Evolutionary conservation across 2,888 invertebrate genomes (phyloP).

Genomic region (Drosophila meridiana): DNA sequence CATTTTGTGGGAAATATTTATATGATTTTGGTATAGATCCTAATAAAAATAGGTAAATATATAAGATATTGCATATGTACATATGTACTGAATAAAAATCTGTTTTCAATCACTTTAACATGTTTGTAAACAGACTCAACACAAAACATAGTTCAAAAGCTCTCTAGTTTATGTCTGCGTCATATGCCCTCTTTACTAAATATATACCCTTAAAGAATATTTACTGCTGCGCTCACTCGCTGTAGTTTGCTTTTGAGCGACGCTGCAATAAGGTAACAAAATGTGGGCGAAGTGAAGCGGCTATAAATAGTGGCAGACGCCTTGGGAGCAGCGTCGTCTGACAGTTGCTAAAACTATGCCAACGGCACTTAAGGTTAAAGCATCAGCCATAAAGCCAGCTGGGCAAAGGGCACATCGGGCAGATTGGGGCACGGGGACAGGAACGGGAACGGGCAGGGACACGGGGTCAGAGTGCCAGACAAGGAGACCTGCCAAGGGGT

Average conservation of each 20-base stretch:
- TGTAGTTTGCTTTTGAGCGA: conserved; percentile 33
- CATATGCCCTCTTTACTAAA: neutral
- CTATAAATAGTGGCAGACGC: conserved; percentile 71
- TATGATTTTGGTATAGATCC: too few relatives aligned
- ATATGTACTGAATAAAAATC: too few relatives aligned
- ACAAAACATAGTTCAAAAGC: neutral
- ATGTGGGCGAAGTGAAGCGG: conserved; percentile 35
- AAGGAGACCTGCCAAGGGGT: conserved; percentile 27
- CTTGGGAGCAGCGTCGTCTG: conserved; percentile 60
- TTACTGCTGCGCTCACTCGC: conserved; percentile 2
- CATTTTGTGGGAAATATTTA: too few relatives aligned
- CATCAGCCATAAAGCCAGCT: conserved; percentile 22
- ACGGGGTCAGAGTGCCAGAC: conserved; percentile 13
- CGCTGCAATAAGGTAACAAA: conserved; percentile 42
- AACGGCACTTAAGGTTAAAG: conserved; percentile 64
- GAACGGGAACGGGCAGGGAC: neutral
- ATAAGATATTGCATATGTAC: too few relatives aligned
- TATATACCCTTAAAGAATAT: conserved; percentile 7
- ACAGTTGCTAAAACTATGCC: conserved; percentile 73
- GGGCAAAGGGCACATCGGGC: conserved; percentile 7
- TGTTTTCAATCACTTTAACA: too few relatives aligned
- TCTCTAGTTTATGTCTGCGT: neutral
- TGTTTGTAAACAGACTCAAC: neutral
- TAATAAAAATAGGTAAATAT: too few relatives aligned
- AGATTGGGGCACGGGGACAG: neutral